A percentile compares a stretch with the other conserved stretches of the same genome.
These are phyloP conservation scores for Paramuricea clavata DNA, from an alignment of 92 coral and sea anemone genomes.

Conservation along the genomic window DNA sequence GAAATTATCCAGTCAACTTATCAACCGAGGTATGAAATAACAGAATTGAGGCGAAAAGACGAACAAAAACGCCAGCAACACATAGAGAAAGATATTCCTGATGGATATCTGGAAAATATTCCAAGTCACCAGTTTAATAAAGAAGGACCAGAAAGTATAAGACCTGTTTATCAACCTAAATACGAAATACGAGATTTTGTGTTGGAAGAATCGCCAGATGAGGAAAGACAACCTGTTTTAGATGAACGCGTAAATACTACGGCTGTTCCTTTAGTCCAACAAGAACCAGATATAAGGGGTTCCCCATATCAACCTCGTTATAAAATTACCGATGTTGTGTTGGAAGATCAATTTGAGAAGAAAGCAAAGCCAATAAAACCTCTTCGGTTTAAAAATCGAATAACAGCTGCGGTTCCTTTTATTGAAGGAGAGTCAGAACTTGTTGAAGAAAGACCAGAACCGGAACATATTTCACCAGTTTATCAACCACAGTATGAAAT, in stretches of 20 bases:
- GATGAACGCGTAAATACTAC: no score
- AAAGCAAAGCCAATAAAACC: no score
- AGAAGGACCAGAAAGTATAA: not conserved
- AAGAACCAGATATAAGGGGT: not conserved
- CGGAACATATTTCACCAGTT: not conserved
- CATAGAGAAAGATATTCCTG: not conserved
- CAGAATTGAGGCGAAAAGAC: not conserved
- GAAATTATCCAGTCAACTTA: not conserved
- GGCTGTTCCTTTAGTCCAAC: not conserved
- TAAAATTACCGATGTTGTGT: not conserved
- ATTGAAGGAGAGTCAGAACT: not conserved
- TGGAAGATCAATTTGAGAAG: not conserved
- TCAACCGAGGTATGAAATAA: not conserved
- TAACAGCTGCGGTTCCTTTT: not conserved
- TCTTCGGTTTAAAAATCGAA: not conserved
- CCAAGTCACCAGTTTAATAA: not conserved
- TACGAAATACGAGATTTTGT: not conserved
- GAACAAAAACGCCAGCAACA: not conserved
- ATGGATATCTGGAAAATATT: no score
- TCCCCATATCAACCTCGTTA: not conserved
- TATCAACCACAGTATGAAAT: not conserved
- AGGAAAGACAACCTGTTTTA: no score
- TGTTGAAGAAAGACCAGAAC: not conserved
- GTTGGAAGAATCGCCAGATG: no score
- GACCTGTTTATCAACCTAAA: not conserved